Base-by-base conservation (phyloP, 2,888 invertebrate genomes). In the Beris chalybata region DNA sequence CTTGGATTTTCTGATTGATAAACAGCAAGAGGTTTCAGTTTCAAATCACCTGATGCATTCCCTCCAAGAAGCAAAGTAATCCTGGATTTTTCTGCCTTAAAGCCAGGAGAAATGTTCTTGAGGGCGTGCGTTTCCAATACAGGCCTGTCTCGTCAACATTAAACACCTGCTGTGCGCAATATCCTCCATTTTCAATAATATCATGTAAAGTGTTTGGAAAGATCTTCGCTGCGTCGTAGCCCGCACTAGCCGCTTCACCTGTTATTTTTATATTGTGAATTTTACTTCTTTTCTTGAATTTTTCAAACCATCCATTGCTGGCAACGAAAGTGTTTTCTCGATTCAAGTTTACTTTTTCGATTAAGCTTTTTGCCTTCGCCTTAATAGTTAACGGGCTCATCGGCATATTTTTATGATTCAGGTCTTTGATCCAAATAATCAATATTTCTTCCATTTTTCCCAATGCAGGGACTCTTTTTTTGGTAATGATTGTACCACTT, bases 151-250 rank as follows among this genome's bases (percentile, higher is more conserved):
- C 22, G 15, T 29, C 13, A 22, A 22, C 22, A 15, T 50, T 54
- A 61, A 61, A 61, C 69, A 61, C 50, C 50, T 63, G 58, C 15
- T 58, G 13, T 58, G n/a, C 4, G 43, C 53, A 38, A 53, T 63
- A 61, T 31, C 50, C 50, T 44, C 48, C 61, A 9, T 45, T 31
- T 7, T 9, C 31, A 31, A 61, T 48, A 45, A 32, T 61, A 48
- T 61, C 31, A 13, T 53, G 7, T 13, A n/a, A 13, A 50, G 43
- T 57, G 32, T 57, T 32, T 57, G 57, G 57, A 57, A 57, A 57
- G 22, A 45, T 59, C 50, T 50, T 32, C 50, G 61, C 50, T 50
- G 50, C 50, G 44, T 44, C 44, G 44, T 44, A 44, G 44, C 3
- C 44, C n/a, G 50, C 50, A 50, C 50, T 61, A 50, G 61, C 61